phyloP scores from a whole-genome alignment of 2,113 vertebrate genomes.

The Panthera uncia region DNA sequence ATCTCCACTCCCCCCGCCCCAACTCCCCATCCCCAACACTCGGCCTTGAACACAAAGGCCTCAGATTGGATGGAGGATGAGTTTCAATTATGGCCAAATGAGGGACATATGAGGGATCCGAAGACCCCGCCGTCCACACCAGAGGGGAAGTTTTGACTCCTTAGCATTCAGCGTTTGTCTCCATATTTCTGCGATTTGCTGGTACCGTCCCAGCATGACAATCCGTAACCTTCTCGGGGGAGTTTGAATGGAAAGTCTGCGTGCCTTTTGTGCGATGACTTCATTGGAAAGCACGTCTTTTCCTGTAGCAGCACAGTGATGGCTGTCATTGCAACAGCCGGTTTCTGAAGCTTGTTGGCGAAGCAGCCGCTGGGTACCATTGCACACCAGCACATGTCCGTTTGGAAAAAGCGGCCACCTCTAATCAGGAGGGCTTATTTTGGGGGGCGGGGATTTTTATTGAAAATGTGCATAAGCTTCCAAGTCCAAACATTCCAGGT shows the following conservation, averaged over 20 bases:
- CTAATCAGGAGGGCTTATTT: background rate
- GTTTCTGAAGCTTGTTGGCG: background rate
- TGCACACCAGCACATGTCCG: rapidly evolving
- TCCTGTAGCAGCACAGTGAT: rapidly evolving
- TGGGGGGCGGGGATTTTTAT: background rate
- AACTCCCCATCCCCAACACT: background rate
- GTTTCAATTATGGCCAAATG: background rate
- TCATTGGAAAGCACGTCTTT: background rate
- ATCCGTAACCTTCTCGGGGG: background rate
- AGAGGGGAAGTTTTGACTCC: background rate
- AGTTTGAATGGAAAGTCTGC: background rate
- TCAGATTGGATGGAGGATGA: background rate
- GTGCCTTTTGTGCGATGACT: rapidly evolving
- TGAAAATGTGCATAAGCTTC: background rate
- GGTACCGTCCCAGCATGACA: background rate
- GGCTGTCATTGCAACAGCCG: background rate
- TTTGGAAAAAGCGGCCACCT: background rate
- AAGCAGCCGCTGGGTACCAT: rapidly evolving
- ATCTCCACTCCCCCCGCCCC: rapidly evolving
- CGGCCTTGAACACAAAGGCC: background rate
- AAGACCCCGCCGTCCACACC: background rate
- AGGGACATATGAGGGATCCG: background rate
- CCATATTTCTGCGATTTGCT: background rate
- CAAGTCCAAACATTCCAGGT: conserved; percentile 43
- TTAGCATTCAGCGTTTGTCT: background rate